These are phyloP conservation scores for Perccottus glenii DNA, from an alignment of 2,113 vertebrate species.

Conservation along the genomic window DNA sequence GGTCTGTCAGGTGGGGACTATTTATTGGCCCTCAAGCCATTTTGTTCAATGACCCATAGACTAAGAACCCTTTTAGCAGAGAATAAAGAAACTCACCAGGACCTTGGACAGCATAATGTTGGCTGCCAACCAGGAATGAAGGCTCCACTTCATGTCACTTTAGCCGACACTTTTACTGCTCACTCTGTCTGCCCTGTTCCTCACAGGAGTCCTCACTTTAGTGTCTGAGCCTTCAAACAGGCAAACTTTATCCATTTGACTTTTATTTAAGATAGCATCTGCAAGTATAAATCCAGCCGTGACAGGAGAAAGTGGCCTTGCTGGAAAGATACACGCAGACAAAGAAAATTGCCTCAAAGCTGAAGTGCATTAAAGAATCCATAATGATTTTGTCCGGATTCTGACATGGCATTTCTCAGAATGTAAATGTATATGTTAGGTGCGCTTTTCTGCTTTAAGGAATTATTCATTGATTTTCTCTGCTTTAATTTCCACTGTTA, in stretches of 20 bases:
- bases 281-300: conserved; percentile 45
- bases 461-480: conserved; percentile 23
- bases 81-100: conserved; percentile 37
- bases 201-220: conserved; percentile 8
- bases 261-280: conserved; percentile 57
- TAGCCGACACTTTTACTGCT: conserved; percentile 46
- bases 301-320: conserved; percentile 3
- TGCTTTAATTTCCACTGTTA: conserved; percentile 12
- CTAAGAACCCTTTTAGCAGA: conserved; percentile 48
- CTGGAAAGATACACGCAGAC: conserved; percentile 11
- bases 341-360: conserved; percentile 34
- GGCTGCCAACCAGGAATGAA: conserved; percentile 36
- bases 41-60: conserved; percentile 56
- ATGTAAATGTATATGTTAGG: neutral
- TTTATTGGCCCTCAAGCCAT: conserved; percentile 39
- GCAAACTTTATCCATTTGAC: conserved; percentile 41
- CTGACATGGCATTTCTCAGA: too few relatives aligned
- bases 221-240: conserved; percentile 5
- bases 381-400: conserved; percentile 26
- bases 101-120: conserved; percentile 27
- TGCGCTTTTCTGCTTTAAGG: neutral
- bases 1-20: conserved; percentile 28
- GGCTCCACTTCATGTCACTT: conserved; percentile 40
- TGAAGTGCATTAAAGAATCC: conserved; percentile 25
- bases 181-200: conserved; percentile 32